phyloP scores from a whole-genome alignment of 53 echinoderm and acorn worm species.

The Hippasteria phrygiana region DNA sequence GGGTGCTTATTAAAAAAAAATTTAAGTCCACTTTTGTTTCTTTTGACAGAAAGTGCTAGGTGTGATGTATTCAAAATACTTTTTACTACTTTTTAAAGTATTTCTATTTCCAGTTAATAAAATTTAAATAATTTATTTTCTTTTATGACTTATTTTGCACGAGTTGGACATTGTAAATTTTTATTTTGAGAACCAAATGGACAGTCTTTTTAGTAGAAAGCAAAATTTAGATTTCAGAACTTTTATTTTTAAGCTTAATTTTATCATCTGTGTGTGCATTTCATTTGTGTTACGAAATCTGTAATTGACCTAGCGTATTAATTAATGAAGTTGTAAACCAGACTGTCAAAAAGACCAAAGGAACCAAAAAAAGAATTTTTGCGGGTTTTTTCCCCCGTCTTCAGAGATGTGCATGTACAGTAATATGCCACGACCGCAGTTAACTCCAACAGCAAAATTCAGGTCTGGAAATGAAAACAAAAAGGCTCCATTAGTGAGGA shows the following conservation, averaged over 20 bases:
- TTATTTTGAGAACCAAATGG: not conserved
- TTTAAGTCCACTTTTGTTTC: not conserved
- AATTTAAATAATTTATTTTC: not conserved
- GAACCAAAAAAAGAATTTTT: no score
- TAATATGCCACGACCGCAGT: no score
- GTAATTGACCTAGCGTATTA: no score
- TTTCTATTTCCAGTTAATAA: not conserved
- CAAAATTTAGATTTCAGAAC: not conserved
- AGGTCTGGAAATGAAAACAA: no score
- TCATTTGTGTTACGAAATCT: no score
- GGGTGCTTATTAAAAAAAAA: not conserved
- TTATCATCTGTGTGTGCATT: not conserved
- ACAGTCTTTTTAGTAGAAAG: not conserved
- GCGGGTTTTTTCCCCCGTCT: no score
- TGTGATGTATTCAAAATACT: not conserved
- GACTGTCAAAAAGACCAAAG: no score
- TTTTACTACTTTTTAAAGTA: slow-evolving; percentile 2
- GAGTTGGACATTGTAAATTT: not conserved
- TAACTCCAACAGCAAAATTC: no score
- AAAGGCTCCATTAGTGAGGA: no score
- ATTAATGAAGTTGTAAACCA: no score
- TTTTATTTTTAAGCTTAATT: not conserved
- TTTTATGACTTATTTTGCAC: not conserved
- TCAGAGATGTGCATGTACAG: no score
- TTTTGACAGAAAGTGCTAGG: not conserved